Evolutionary conservation across 2,797 vertebrate genomes (phyloP), one percentile per base, ranked within the genome.

Genomic region (Chelon labrosus): DNA sequence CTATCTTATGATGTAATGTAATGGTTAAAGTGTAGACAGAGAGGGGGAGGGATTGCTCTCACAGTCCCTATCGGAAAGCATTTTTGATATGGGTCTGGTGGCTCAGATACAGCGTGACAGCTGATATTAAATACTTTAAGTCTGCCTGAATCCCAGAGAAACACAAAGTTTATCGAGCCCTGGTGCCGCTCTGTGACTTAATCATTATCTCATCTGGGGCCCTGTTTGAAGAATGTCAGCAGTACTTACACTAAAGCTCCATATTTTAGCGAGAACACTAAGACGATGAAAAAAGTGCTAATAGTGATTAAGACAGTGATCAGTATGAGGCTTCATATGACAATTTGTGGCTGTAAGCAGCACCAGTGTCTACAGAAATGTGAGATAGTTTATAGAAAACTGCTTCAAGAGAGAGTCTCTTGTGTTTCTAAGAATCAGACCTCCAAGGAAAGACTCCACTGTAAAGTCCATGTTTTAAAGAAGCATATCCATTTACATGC

Each of bases 191-290:
- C 16, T 53, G 62, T 7, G 53, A 80, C 70, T 82, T 62, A 61
- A 84, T 85, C 65, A 71, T 59, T 62, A 47, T 59, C 77, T 82
- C 71, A 77, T 83, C 73, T 73, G 75, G 68, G 77, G 37, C 37
- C 27, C 22, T 52, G 65, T 67, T 75, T 65, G 53, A 66, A 60
- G 65, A 14, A 44, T 31, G 61, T 80, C 55, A 65, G 52, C 67
- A 53, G 75, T 70, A 20, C 59, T 77, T 65, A 75, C 55, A 79
- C 60, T 56, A 60, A 61, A 80, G 55, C 51, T 59, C 19, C 39
- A 62, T 56, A 31, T 80, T 78, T 47, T 51, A 55, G 19, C 50
- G 44, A 44, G 56, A 20, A 61, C 54, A 50, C 19, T 50, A 47
- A 55, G 38, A 58, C 14, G 1, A 11, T 16, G 6, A 19, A 5